phyloP scores from a whole-genome alignment of 2,797 vertebrate genomes.

The Micromesistius poutassou region DNA sequence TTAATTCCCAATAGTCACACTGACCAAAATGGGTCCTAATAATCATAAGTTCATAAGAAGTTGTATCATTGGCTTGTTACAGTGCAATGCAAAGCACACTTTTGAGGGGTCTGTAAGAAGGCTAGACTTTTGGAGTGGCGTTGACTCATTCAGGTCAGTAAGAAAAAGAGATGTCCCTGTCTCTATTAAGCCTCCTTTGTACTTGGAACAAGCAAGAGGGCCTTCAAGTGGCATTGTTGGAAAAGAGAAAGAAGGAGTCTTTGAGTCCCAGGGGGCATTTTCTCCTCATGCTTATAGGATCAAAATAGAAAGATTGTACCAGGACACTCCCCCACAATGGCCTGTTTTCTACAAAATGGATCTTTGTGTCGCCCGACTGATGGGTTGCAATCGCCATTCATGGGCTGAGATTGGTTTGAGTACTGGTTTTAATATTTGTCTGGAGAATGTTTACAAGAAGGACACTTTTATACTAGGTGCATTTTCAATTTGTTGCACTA shows the following conservation, averaged over 20 bases:
- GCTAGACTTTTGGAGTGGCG: background rate
- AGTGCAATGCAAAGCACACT: background rate
- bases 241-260: conserved; percentile 29
- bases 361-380: background rate
- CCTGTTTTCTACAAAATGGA: background rate
- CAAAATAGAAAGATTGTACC: conserved; percentile 25
- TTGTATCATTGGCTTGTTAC: background rate
- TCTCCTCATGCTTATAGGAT: conserved; percentile 25
- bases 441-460: background rate
- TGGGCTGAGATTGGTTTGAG: background rate
- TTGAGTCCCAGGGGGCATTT: background rate
- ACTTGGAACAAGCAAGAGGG: conserved; percentile 1
- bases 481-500: background rate
- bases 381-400: background rate
- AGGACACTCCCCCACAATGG: background rate
- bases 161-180: conserved; percentile 13
- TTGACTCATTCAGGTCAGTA: conserved; percentile 33
- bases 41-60: background rate
- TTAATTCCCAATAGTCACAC: background rate
- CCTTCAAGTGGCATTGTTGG: conserved; percentile 12
- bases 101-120: background rate
- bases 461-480: background rate
- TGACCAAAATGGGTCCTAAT: conserved; percentile 1
- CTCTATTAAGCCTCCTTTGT: background rate
- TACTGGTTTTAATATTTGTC: background rate